Percentiles rank a stretch among this genome's conserved stretches.
Evolutionary conservation across 1,140 invertebrate genomes (phyloP).

Genomic region (Nasonia vitripennis): DNA sequence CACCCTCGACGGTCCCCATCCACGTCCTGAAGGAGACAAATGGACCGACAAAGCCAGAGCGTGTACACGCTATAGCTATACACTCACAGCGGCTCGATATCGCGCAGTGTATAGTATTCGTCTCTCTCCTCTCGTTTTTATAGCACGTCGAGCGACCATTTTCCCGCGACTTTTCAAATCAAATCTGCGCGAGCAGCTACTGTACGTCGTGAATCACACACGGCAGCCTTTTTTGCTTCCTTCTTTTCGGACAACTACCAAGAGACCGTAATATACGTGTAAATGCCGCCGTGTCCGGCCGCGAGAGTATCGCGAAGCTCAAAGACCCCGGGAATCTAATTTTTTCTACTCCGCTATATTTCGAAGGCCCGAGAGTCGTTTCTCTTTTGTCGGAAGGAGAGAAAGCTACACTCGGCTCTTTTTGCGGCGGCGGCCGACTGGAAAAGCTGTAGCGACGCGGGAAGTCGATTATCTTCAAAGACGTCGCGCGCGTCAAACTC

Average conservation of each 20-base stretch:
- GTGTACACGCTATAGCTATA: not conserved
- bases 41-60: not conserved
- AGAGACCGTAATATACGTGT: not conserved
- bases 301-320: not conserved
- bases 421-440: not conserved
- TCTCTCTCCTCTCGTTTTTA: not conserved
- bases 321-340: constrained; percentile 12
- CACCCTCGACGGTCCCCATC: not conserved
- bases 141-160: not conserved
- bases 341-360: not conserved
- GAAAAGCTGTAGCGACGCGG: no score
- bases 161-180: not conserved
- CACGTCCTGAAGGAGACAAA: constrained; percentile 1
- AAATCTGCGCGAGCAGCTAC: not conserved
- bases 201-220: not conserved
- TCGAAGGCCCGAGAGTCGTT: no score
- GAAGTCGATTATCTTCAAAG: not conserved
- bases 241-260: not conserved
- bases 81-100: not conserved
- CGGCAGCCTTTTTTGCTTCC: not conserved
- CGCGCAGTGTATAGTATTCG: not conserved
- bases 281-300: not conserved
- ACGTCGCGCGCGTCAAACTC: not conserved
- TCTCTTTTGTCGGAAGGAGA: not conserved
- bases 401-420: not conserved